Evolutionary conservation across 2,797 vertebrate genomes (phyloP).

Genomic region (Avahi laniger): DNA sequence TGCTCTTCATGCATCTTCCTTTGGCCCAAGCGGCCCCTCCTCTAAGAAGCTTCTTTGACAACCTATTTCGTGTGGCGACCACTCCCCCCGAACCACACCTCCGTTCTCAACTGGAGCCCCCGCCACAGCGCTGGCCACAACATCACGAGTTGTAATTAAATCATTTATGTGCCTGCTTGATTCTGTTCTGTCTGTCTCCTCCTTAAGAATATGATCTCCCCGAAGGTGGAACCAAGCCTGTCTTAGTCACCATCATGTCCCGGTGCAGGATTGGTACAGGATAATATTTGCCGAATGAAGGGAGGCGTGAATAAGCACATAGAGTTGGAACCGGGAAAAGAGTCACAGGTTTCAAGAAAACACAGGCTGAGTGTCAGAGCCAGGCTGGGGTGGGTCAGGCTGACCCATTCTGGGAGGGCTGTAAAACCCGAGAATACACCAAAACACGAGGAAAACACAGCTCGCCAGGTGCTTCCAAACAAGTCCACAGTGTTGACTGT

Average conservation of each 20-base stretch:
- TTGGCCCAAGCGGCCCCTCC: not conserved
- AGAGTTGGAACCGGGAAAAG: not conserved
- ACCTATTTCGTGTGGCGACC: rapidly evolving
- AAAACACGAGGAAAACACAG: not conserved
- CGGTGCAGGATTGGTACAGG: not conserved
- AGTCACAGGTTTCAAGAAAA: not conserved
- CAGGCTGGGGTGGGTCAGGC: too few species aligned
- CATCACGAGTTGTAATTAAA: not conserved
- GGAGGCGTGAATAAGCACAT: not conserved
- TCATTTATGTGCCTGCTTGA: not conserved
- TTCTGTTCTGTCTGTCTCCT: not conserved
- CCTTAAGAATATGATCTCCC: not conserved
- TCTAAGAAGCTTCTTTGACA: not conserved
- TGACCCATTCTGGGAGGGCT: not conserved
- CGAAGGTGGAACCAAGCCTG: not conserved
- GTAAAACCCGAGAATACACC: not conserved
- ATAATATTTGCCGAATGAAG: not conserved
- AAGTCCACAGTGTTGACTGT: not conserved
- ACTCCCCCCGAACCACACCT: not conserved
- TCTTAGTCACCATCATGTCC: not conserved
- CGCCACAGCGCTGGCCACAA: not conserved
- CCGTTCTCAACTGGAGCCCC: not conserved
- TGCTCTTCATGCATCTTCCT: too few species aligned
- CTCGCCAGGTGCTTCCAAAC: not conserved
- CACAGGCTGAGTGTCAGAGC: not conserved